Conservation (phyloP, 2,888 invertebrate species). For the Nephrotoma appendiculata region DNA sequence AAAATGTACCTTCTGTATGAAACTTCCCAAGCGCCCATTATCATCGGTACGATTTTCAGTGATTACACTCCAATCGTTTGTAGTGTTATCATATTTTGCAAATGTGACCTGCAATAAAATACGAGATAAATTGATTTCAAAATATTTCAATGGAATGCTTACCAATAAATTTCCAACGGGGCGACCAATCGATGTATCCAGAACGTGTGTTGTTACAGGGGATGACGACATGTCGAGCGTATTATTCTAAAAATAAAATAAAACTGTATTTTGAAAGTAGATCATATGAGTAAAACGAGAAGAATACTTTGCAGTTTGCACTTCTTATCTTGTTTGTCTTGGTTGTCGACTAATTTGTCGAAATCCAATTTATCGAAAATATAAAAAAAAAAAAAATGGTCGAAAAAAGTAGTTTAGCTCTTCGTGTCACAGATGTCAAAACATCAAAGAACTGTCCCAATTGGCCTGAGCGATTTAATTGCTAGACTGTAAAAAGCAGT, state of each 20-base stretch:
- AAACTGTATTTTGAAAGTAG: not conserved
- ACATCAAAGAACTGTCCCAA: too few species aligned
- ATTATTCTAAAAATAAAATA: not conserved
- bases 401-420: not conserved
- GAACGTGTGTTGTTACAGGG: constrained; percentile 57
- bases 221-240: constrained; percentile 19
- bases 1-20: not conserved
- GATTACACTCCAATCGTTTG: constrained; percentile 51
- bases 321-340: not conserved
- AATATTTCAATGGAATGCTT: constrained; percentile 6
- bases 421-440: too few species aligned
- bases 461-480: too few species aligned
- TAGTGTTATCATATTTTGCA: constrained; percentile 46
- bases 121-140: not conserved
- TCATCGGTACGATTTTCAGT: constrained; percentile 45
- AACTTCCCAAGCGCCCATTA: constrained; percentile 37
- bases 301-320: not conserved
- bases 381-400: not conserved
- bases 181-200: constrained; percentile 54
- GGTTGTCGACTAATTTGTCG: not conserved
- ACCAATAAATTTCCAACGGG: constrained; percentile 52
- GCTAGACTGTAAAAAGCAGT: too few species aligned
- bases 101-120: constrained; percentile 33
- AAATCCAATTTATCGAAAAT: not conserved
- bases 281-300: not conserved